Evolutionary conservation across 2,113 vertebrate species (phyloP).

Genomic region (Xiphorhynchus elegans): DNA sequence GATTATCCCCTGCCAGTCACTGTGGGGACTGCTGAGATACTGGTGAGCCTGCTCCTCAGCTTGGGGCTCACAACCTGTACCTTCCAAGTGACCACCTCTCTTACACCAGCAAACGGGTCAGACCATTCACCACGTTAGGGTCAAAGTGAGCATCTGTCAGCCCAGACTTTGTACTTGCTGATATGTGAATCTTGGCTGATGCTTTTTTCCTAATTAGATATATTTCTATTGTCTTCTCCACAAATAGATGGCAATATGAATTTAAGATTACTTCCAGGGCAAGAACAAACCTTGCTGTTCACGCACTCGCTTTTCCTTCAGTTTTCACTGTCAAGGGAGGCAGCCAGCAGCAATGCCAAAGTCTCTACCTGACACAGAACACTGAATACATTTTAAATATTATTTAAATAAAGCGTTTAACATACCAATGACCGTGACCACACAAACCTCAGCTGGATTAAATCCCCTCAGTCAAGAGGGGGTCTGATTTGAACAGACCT

Average conservation of each 20-base stretch:
- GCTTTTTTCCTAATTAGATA: background rate
- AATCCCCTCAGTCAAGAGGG: background rate
- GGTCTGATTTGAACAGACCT: background rate
- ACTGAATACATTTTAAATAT: background rate
- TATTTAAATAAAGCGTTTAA: background rate
- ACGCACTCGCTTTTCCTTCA: background rate
- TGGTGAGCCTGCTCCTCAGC: background rate
- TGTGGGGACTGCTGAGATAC: background rate
- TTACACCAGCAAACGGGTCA: background rate
- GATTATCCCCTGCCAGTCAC: too few species aligned
- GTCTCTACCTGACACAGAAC: rapidly evolving
- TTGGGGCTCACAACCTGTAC: rapidly evolving
- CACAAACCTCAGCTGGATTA: background rate
- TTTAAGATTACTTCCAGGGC: background rate
- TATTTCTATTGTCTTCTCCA: background rate
- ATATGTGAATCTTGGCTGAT: rapidly evolving
- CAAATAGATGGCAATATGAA: background rate
- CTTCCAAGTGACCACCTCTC: background rate
- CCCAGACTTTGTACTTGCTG: rapidly evolving
- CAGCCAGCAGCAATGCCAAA: background rate
- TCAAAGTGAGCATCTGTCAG: background rate
- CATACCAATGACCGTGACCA: background rate
- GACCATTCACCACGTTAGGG: background rate
- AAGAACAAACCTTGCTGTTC: background rate
- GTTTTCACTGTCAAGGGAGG: background rate